A percentile compares a stretch with the other conserved stretches of the same genome.
Evolutionary conservation across 1,140 invertebrate species (phyloP).

Genomic region (Heliconius congener): DNA sequence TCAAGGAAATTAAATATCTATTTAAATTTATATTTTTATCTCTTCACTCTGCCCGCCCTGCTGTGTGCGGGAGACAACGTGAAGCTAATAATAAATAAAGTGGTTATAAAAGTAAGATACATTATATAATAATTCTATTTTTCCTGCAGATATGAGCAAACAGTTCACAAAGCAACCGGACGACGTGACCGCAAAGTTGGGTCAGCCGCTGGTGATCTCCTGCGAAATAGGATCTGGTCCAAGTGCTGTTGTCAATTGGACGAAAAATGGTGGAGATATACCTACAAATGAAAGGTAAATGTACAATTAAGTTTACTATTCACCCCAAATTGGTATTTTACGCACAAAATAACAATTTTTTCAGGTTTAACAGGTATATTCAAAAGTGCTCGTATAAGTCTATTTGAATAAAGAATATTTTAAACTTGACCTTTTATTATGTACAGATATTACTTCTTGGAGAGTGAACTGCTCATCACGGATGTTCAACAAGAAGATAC

Average conservation of each 20-base stretch:
- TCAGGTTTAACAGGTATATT: no score
- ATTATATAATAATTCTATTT: not conserved
- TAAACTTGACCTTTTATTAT: conserved; percentile 13
- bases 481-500: conserved; percentile 85
- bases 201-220: conserved; percentile 61
- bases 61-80: no score
- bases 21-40: no score
- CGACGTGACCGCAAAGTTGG: conserved; percentile 49
- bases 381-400: no score
- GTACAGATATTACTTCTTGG: conserved; percentile 58
- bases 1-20: no score
- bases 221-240: conserved; percentile 65
- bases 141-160: conserved; percentile 58
- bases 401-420: no score
- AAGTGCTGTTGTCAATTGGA: conserved; percentile 55
- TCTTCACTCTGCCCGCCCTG: no score
- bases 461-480: conserved; percentile 88
- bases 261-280: conserved; percentile 49
- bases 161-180: conserved; percentile 57
- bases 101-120: not conserved
- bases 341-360: no score
- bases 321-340: no score
- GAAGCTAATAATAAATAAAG: not conserved
- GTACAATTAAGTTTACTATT: no score
- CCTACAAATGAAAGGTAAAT: conserved; percentile 49